Evolutionary conservation across 2,888 invertebrate species (phyloP), one percentile per base, ranked within the genome.

Genomic region (Erpobdella octoculata): DNA sequence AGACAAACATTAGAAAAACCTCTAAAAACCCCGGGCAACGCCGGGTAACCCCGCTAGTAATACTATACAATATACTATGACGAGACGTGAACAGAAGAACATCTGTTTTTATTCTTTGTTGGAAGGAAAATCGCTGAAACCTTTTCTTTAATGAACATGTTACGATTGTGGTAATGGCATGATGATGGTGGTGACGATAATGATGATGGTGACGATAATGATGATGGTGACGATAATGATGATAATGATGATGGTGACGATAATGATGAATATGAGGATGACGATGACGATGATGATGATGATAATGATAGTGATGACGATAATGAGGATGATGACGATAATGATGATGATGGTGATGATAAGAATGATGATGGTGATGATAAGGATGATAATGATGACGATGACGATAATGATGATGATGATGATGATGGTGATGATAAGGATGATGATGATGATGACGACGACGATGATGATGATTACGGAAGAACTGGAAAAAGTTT

Each of bases 351-450:
- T 41, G 41, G 18, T 41, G 41, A 41, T 41, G 9, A 18, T 41
- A 18, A 18, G 9, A 18, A 41, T 41, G 41, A 18, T 41, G 41
- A 41, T 41, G 41, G 18, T 41, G 41, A 41, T 41, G 9, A 18
- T 41, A 18, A 18, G 9, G 41, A 41, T 41, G 41, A 18, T 41
- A 18, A 41, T 41, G 41, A 41, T 41, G 41, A 18, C 18, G 41
- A 41, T 41, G 41, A 41, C 18, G 41, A 41, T 41, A 12, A 18
- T 41, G 62, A 35, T 36, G 33, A 35, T 35, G 36, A 35, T 64
- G 65, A 36, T 35, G 65, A 21, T 31, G 62, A 62, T 62, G 62
- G 33, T 62, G 62, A 62, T 62, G 62, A n/a, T 62, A 35, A n/a
- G 25, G 62, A 62, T 62, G 62, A 62, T 31, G 62, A 33, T 62